Conservation (phyloP, 2,113 vertebrate species). For the Crypturellus undulatus region DNA sequence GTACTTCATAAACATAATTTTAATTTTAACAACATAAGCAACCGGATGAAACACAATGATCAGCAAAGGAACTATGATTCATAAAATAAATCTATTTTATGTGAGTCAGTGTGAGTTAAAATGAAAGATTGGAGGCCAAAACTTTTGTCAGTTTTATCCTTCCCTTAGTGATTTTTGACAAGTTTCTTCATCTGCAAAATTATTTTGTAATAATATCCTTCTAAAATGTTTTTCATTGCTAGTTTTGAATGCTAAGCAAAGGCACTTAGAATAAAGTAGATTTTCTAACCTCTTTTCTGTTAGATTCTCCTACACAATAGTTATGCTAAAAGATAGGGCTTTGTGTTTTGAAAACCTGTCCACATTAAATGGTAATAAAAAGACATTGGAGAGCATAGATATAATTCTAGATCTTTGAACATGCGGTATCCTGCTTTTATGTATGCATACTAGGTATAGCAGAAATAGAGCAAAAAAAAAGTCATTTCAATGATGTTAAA, state of each 20-base stretch:
- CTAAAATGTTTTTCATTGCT: neutral
- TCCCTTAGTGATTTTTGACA: neutral
- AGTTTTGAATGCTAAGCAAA: neutral
- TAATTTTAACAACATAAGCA: neutral
- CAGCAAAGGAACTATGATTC: neutral
- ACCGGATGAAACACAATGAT: neutral
- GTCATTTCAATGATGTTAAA: neutral
- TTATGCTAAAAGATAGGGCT: neutral
- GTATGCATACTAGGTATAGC: neutral
- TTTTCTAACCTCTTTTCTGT: neutral
- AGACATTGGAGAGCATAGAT: neutral
- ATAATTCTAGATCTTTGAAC: neutral
- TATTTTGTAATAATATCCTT: neutral
- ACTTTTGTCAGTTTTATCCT: neutral
- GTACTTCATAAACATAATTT: neutral
- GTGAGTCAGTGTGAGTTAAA: neutral
- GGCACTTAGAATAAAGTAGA: neutral
- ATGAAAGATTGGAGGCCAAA: neutral
- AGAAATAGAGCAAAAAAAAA: neutral
- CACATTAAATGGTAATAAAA: neutral
- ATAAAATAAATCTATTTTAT: neutral
- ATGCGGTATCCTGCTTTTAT: fast-evolving
- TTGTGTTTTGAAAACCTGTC: neutral
- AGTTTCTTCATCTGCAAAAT: neutral
- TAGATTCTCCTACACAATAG: neutral